phyloP scores from a whole-genome alignment of 2,888 invertebrate species.

The Tenthredo livida region DNA sequence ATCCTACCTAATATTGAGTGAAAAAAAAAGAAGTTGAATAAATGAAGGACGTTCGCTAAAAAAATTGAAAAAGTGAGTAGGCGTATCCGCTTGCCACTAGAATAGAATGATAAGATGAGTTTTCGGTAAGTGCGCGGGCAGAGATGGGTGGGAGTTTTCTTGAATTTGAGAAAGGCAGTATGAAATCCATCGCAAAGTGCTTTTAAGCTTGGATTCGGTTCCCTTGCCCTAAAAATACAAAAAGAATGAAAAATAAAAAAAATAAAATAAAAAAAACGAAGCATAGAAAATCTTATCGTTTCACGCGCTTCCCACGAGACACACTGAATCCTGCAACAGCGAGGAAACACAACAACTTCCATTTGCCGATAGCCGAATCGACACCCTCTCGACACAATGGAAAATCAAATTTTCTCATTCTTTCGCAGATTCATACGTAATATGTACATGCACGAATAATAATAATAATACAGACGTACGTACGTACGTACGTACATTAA shows the following conservation, averaged over 20 bases:
- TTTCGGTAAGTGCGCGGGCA: conserved; percentile 34
- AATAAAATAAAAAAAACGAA: background rate
- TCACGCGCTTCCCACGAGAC: conserved; percentile 36
- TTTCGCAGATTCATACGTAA: background rate
- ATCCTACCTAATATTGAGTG: too few species aligned
- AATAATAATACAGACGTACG: background rate
- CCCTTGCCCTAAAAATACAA: background rate
- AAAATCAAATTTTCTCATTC: conserved; percentile 11
- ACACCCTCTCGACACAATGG: conserved; percentile 29
- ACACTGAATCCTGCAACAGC: background rate
- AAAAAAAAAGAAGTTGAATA: background rate
- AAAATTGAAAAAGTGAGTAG: background rate
- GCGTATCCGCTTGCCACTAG: background rate
- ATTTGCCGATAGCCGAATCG: conserved; percentile 38
- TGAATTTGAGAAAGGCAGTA: conserved; percentile 17
- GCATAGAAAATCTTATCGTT: conserved; percentile 35
- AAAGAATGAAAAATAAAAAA: conserved; percentile 14
- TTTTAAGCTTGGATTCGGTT: conserved; percentile 37
- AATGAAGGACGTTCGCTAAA: background rate
- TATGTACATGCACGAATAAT: background rate
- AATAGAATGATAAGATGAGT: conserved; percentile 39
- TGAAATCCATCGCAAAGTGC: conserved; percentile 42
- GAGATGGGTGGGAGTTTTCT: conserved; percentile 1
- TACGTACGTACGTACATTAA: background rate
- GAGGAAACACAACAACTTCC: conserved; percentile 16